Percentiles rank a stretch among this genome's conserved stretches.
Evolutionary conservation across 2,113 vertebrate species (phyloP).

Genomic region (Dermatemys mawii): DNA sequence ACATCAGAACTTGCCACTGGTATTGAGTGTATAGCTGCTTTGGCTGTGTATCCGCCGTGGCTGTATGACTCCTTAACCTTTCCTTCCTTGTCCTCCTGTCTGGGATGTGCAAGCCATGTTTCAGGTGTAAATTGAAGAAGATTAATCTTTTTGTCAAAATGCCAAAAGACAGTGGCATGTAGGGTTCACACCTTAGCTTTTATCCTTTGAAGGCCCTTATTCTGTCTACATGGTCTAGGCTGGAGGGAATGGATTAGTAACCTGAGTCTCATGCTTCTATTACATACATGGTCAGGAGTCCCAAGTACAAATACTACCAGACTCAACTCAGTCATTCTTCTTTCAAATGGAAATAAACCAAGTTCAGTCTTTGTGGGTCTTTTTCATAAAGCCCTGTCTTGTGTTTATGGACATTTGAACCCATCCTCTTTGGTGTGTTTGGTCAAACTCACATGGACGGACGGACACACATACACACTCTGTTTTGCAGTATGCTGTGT

Average conservation of each 20-base stretch:
- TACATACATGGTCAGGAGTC: neutral
- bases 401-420: neutral
- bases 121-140: neutral
- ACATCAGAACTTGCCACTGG: neutral
- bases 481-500: neutral
- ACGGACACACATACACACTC: rapidly evolving
- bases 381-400: neutral
- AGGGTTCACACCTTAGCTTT: neutral
- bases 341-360: neutral
- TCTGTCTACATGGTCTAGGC: neutral
- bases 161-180: neutral
- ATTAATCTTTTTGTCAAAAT: neutral
- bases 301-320: neutral
- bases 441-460: neutral
- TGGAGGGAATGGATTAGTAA: neutral
- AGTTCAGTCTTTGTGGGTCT: neutral
- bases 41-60: neutral
- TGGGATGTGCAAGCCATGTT: neutral
- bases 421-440: neutral
- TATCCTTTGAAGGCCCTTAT: neutral
- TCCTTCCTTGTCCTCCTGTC: neutral
- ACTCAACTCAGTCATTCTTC: neutral
- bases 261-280: neutral
- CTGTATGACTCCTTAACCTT: neutral
- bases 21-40: neutral